phyloP scores from a whole-genome alignment of 92 coral and sea anemone genomes.

The Zoanthus sansibaricus region DNA sequence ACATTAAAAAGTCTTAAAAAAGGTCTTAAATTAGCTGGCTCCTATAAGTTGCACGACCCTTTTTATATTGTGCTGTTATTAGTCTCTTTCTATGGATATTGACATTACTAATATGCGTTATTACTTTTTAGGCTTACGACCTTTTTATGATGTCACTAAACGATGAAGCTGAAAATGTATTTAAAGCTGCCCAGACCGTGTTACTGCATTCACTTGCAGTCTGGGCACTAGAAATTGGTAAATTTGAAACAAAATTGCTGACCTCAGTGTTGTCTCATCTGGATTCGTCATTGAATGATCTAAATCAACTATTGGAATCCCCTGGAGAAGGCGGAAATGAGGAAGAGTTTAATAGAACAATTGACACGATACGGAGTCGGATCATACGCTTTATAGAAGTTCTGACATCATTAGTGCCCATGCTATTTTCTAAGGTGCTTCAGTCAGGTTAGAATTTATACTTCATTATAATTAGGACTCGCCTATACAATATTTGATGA shows the following conservation, averaged over 20 bases:
- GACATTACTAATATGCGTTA: neutral
- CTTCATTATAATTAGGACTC: neutral
- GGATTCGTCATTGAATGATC: constrained; percentile 64
- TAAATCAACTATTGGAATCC: constrained; percentile 68
- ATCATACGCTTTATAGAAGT: constrained; percentile 77
- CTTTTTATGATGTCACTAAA: constrained; percentile 73
- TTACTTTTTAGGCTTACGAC: constrained; percentile 78
- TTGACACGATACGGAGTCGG: constrained; percentile 69
- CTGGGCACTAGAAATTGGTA: constrained; percentile 93
- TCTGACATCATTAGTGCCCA: constrained; percentile 82
- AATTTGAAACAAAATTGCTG: constrained; percentile 83
- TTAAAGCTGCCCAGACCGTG: constrained; percentile 79
- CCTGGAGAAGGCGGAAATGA: constrained; percentile 55
- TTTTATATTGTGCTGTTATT: too few species aligned
- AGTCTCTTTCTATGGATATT: too few species aligned
- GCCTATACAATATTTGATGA: too few species aligned
- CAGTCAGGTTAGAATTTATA: constrained; percentile 69
- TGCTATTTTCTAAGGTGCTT: constrained; percentile 83
- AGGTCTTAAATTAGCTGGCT: too few species aligned
- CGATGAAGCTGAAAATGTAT: constrained; percentile 87
- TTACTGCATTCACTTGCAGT: constrained; percentile 82
- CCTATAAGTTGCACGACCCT: too few species aligned
- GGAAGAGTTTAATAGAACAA: constrained; percentile 68
- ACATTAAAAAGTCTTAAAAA: too few species aligned
- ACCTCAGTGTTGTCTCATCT: constrained; percentile 57